Evolutionary conservation across 2,113 vertebrate species (phyloP).

Genomic region (Oncorhynchus mykiss): DNA sequence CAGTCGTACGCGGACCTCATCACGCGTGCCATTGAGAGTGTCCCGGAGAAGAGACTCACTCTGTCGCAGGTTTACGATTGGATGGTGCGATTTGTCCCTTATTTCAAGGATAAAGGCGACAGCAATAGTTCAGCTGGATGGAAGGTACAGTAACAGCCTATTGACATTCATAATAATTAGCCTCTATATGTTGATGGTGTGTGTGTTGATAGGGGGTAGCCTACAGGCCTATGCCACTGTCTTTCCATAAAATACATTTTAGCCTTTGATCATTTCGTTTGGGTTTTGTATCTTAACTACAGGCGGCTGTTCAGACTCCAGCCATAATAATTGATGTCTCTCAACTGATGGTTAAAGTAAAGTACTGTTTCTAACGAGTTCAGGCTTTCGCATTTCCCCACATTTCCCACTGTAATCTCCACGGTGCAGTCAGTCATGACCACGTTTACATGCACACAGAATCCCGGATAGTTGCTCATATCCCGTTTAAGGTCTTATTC

Average conservation of each 20-base stretch:
- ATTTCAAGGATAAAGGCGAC: constrained; percentile 99
- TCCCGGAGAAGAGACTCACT: constrained; percentile 93
- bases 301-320: background rate
- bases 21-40: constrained; percentile 96
- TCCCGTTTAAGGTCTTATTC: too few species aligned
- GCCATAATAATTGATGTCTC: background rate
- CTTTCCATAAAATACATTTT: background rate
- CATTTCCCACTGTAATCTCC: constrained; percentile 31
- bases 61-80: constrained; percentile 98
- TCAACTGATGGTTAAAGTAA: background rate
- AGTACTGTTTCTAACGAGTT: background rate
- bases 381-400: constrained; percentile 16
- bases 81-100: constrained; percentile 98
- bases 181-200: too few species aligned
- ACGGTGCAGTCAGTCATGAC: constrained; percentile 25
- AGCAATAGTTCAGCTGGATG: constrained; percentile 95
- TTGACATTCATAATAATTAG: background rate
- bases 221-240: too few species aligned
- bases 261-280: background rate
- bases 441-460: too few species aligned
- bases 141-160: constrained; percentile 78
- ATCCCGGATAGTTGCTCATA: too few species aligned
- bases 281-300: background rate
- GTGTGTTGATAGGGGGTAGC: too few species aligned
- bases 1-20: constrained; percentile 97